A percentile compares a stretch with the other conserved stretches of the same genome.
These are phyloP conservation scores for Temnopleurus reevesii DNA, from an alignment of 53 echinoderm and acorn worm genomes.

Conservation along the genomic window DNA sequence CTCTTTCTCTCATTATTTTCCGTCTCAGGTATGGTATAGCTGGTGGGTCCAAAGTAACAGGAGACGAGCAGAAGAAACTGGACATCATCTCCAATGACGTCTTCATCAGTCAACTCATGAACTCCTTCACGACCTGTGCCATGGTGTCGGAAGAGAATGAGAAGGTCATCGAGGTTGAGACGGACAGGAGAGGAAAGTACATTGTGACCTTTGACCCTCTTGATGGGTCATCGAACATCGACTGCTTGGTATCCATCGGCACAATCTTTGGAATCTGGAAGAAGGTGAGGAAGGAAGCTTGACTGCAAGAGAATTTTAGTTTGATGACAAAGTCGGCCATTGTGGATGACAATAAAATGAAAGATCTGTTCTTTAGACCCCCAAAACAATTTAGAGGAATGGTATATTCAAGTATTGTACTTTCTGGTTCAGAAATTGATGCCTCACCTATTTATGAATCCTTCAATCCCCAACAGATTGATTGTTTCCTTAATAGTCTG, in stretches of 20 bases:
- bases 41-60: slow-evolving; percentile 82
- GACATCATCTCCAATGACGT: slow-evolving; percentile 95
- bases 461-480: no score
- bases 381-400: no score
- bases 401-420: no score
- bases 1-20: neutral
- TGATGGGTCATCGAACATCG: slow-evolving; percentile 98
- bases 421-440: no score
- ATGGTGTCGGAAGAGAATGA: slow-evolving; percentile 95
- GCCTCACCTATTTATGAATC: no score
- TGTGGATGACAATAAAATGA: no score
- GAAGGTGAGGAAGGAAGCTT: slow-evolving; percentile 69
- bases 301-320: no score
- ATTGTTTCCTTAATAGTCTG: no score
- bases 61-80: slow-evolving; percentile 98
- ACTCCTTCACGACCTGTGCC: slow-evolving; percentile 83
- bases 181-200: slow-evolving; percentile 83
- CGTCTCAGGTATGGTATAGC: slow-evolving; percentile 98
- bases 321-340: no score
- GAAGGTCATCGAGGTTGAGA: slow-evolving; percentile 80
- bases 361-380: no score
- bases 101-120: slow-evolving; percentile 86
- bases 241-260: slow-evolving; percentile 98
- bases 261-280: slow-evolving; percentile 96
- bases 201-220: slow-evolving; percentile 98